phyloP scores from a whole-genome alignment of 2,797 vertebrate species.

The Xyrichtys novacula region DNA sequence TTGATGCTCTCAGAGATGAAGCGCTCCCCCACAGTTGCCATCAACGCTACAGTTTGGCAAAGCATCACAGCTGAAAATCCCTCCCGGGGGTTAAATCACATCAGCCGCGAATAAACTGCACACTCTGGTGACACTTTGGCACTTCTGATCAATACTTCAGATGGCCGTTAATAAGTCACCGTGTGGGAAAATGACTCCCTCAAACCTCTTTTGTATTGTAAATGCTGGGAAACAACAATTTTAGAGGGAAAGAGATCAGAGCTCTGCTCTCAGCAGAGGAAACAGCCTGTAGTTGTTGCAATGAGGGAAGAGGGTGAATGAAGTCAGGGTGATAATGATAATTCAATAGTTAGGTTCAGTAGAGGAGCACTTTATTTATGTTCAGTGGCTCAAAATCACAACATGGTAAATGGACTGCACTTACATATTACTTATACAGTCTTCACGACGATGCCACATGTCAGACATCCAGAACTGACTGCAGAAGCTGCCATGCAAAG shows the following conservation, averaged over 20 bases:
- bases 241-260: not conserved
- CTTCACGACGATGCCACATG: not conserved
- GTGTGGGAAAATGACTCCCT: not conserved
- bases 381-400: not conserved
- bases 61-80: conserved; percentile 1
- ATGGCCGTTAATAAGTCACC: conserved; percentile 7
- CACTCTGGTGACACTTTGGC: not conserved
- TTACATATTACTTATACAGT: not conserved
- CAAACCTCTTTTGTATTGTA: not conserved
- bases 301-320: not conserved
- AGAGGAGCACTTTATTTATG: no score
- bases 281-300: conserved; percentile 1
- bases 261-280: not conserved
- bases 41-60: conserved; percentile 1
- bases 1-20: not conserved
- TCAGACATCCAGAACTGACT: not conserved
- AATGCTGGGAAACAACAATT: conserved; percentile 5
- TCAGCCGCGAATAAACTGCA: conserved; percentile 1
- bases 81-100: not conserved
- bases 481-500: not conserved
- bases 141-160: conserved; percentile 24
- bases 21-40: not conserved
- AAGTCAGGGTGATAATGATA: not conserved
- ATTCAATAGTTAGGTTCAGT: not conserved
- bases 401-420: not conserved